These are phyloP conservation scores for Microctenopoma steveboyesi DNA, from an alignment of 2,797 vertebrate species.

Conservation along the genomic window DNA sequence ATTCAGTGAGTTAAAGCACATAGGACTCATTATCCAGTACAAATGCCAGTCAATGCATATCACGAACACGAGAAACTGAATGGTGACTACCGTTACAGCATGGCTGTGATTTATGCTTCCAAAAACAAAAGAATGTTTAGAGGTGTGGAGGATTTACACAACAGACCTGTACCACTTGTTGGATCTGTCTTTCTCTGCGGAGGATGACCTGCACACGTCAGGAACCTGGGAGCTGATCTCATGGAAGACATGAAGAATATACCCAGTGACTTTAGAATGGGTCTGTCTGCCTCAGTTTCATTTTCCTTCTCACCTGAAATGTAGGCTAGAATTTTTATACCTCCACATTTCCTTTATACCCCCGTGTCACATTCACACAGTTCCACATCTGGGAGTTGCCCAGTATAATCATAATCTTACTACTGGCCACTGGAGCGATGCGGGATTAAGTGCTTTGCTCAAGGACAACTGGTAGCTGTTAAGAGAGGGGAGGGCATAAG, in stretches of 20 bases:
- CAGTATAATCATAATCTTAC: conserved; percentile 53
- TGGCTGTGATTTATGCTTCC: background rate
- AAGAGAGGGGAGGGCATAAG: conserved; percentile 45
- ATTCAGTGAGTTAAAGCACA: too few relatives aligned
- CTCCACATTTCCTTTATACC: conserved; percentile 19
- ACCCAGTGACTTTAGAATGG: conserved; percentile 20
- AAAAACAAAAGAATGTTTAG: conserved; percentile 3
- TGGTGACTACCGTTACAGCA: too few relatives aligned
- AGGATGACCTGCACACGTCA: conserved; percentile 24
- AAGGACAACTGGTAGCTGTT: conserved; percentile 54
- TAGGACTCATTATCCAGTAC: too few relatives aligned
- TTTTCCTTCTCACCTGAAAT: conserved; percentile 16
- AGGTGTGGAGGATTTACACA: conserved; percentile 9
- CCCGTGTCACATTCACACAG: conserved; percentile 49
- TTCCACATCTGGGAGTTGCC: conserved; percentile 54
- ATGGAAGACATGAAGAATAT: conserved; percentile 11
- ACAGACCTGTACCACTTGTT: conserved; percentile 29
- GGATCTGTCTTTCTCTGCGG: conserved; percentile 15
- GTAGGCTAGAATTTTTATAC: conserved; percentile 18
- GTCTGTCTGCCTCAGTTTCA: background rate
- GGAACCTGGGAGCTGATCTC: conserved; percentile 20
- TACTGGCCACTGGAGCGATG: conserved; percentile 51
- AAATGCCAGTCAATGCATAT: too few relatives aligned
- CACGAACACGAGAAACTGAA: too few relatives aligned
- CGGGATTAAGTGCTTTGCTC: conserved; percentile 62